Evolutionary conservation across 2,113 vertebrate species (phyloP).

Genomic region (Ciconia boyciana): DNA sequence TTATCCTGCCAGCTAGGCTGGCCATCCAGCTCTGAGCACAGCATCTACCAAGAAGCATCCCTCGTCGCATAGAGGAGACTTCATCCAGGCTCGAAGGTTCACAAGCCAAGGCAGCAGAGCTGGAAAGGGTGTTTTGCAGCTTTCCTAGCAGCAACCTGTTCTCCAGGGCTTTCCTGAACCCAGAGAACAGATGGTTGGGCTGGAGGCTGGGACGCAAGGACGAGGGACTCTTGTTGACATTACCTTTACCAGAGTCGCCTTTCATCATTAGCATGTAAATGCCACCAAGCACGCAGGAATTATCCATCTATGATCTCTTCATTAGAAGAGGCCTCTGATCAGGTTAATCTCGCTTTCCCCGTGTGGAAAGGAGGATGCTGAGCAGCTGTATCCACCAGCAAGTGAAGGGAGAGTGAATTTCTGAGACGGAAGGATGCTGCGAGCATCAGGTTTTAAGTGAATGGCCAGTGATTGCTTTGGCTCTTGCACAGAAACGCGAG

Average conservation of each 20-base stretch:
- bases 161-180: constrained; percentile 12
- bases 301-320: not conserved
- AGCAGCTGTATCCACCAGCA: constrained; percentile 3
- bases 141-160: not conserved
- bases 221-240: not conserved
- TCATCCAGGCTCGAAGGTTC: not conserved
- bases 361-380: not conserved
- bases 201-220: not conserved
- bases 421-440: not conserved
- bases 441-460: not conserved
- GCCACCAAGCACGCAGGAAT: constrained; percentile 12
- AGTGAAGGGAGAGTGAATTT: not conserved
- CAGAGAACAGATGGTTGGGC: constrained; percentile 15
- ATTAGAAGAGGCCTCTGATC: constrained; percentile 37
- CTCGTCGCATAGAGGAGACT: fast-evolving
- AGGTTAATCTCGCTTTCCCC: not conserved
- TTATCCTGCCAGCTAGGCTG: fast-evolving
- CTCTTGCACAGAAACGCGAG: not conserved
- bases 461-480: not conserved
- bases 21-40: not conserved
- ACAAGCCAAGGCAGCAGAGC: not conserved
- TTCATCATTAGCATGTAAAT: not conserved
- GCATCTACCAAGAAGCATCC: fast-evolving
- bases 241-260: not conserved
- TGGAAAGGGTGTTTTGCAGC: not conserved